Conservation (phyloP, 1,140 invertebrate genomes). For the Caenorhabditis latens region DNA sequence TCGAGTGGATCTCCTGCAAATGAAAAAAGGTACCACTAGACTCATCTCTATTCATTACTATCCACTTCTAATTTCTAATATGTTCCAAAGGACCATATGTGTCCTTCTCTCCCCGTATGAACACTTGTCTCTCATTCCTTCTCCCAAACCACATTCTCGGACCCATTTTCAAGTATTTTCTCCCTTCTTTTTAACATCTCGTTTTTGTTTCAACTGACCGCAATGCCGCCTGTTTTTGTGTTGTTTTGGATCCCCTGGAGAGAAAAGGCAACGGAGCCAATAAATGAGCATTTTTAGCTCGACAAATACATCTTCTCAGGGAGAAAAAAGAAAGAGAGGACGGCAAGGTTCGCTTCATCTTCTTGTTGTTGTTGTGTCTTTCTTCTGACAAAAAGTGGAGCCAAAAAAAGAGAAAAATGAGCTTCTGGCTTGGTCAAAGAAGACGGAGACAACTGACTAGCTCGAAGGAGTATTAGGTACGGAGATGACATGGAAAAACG, state of each 20-base stretch:
- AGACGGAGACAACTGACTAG: neutral
- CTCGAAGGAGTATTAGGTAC: conserved; percentile 27
- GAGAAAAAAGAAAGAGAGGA: neutral
- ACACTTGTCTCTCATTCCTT: conserved; percentile 14
- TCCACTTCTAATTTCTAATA: conserved; percentile 28
- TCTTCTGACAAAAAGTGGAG: neutral
- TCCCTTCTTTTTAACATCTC: neutral
- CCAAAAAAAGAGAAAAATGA: conserved; percentile 34
- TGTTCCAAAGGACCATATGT: conserved; percentile 23
- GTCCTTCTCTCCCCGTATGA: neutral
- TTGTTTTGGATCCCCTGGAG: conserved; percentile 1
- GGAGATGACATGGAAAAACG: conserved; percentile 1
- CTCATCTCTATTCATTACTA: neutral
- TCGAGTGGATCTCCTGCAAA: conserved; percentile 69
- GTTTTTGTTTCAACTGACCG: conserved; percentile 33
- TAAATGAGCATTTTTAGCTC: conserved; percentile 51
- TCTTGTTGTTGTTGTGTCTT: conserved; percentile 30
- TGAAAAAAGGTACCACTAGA: conserved; percentile 25
- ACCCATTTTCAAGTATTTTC: neutral
- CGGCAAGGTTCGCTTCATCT: conserved; percentile 49
- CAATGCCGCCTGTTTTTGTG: neutral
- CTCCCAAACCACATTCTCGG: neutral
- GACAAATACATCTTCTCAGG: conserved; percentile 28
- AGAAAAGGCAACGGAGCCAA: neutral
- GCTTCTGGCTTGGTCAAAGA: neutral